Evolutionary conservation across 2,797 vertebrate genomes (phyloP), one percentile per base, ranked within the genome.

Genomic region (Astyanax mexicanus): DNA sequence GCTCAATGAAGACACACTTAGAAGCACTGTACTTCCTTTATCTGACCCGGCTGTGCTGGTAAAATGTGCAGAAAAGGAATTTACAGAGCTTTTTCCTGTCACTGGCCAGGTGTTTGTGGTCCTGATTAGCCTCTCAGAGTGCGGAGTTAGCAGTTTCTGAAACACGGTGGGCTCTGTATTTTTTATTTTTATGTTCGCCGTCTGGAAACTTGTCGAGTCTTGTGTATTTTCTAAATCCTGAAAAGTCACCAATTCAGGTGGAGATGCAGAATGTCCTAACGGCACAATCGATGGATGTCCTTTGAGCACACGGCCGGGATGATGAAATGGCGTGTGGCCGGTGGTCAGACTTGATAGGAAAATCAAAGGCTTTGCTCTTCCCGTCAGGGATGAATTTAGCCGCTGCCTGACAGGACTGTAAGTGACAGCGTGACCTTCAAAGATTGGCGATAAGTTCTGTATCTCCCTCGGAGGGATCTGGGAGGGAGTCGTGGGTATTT

Each of bases 311-410:
- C 44, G 55, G 49, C 15, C 58, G 61, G 54, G 38, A 81, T 68
- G 38, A 81, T 68, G 78, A 65, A 66, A 32, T 38, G 17, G 55
- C 10, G 27, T 71, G 64, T 74, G 72, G 55, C 57, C 73, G 42
- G 55, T 3, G 42, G 55, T 3, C 45, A 21, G 70, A 27, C 40
- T 83, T 52, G 71, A 62, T 58, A 47, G 51, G 70, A 84, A 84
- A 84, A 79, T 78, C 73, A 86, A 85, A 84, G 81, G 78, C 69
- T 77, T 77, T 42, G 42, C 62, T 78, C 57, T 62, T 64, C 21
- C 75, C 69, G 71, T 80, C 61, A 74, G 35, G 69, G 62, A 57
- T 25, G 23, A n/a, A 84, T 55, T 71, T 42, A 77, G 52, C 55
- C 68, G 69, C 74, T 74, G 32, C 75, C 55, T 82, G 54, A 72